phyloP scores from a whole-genome alignment of 2,113 vertebrate species.

The Actinemys pallida region DNA sequence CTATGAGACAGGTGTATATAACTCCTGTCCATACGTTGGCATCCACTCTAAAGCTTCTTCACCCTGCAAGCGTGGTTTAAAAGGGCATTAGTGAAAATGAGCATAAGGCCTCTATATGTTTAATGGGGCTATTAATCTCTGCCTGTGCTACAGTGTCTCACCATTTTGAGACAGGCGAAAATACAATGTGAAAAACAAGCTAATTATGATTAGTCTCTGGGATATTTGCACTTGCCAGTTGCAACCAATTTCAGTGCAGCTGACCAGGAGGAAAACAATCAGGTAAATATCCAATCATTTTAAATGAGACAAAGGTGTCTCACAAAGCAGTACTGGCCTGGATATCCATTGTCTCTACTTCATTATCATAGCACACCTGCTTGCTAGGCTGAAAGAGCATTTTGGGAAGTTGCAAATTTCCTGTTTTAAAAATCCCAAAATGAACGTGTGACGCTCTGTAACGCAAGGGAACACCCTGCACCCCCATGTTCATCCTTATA shows the following conservation, averaged over 20 bases:
- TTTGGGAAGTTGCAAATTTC: neutral
- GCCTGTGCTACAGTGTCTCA: neutral
- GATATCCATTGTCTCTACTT: neutral
- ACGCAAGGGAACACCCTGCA: too few relatives aligned
- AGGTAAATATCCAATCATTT: slow-evolving; percentile 25
- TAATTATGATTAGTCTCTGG: slow-evolving; percentile 35
- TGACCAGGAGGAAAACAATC: slow-evolving; percentile 55
- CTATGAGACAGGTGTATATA: neutral
- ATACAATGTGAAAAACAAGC: neutral
- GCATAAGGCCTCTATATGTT: neutral
- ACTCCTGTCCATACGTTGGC: neutral
- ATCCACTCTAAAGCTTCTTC: neutral
- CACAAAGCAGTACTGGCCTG: neutral
- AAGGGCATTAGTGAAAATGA: neutral
- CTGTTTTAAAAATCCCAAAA: neutral
- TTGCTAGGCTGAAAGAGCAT: neutral
- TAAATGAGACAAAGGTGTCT: slow-evolving; percentile 26
- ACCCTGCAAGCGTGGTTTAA: neutral
- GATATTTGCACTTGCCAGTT: slow-evolving; percentile 36
- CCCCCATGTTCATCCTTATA: too few relatives aligned
- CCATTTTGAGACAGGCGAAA: slow-evolving; percentile 4
- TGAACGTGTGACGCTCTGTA: neutral
- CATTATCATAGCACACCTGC: neutral
- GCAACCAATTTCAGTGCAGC: neutral
- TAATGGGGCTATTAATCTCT: neutral